Base-by-base conservation (phyloP, 1,140 invertebrate genomes). In the Trichonephila clavata region DNA sequence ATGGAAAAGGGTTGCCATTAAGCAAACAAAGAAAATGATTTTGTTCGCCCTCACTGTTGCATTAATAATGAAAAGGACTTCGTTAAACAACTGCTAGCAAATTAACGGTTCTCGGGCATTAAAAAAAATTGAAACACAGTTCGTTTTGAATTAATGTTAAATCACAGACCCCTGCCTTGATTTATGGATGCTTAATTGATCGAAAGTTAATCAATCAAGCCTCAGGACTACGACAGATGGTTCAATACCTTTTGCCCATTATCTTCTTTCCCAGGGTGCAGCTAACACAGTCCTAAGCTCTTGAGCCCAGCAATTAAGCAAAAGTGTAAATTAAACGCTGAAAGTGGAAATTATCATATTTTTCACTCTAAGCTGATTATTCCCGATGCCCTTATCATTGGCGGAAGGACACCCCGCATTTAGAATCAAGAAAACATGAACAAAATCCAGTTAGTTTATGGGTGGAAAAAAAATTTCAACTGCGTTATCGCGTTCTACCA, bases 101-200 rank as follows among this genome's bases (percentile, higher is more conserved):
- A 92, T 92, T 92, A 92, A 84, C 80, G 80, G 90, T 92, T 83
- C 71, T 21, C 18, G 32, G 27, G 57, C 39, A 14, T 13, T 18
- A 63, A 65, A 84, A 92, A 92, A 92, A 84, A 50, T n/a, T 68
- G 32, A 92, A 84, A 84, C 39, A 84, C 32, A 80, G 24, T 77
- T 92, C 91, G 63, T 92, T 92, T 92, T 92, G 91, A 92, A 92
- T 86, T 92, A 86, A 92, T 92, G 91, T 86, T 92, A 86, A 86
- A 86, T 86, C 83, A 86, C 83, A 92, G 84, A 20, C 65, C 50
- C n/a, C 32, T 71, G 61, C 61, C 63, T 86, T 92, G 91, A 92
- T 92, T 92, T 92, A 92, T 92, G 91, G 91, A 77, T 18, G 43
- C 63, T 92, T 92, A 92, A 92, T 92, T 92, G 91, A 92, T 92